phyloP scores from a whole-genome alignment of 2,888 invertebrate species.

The Philereme transversata region DNA sequence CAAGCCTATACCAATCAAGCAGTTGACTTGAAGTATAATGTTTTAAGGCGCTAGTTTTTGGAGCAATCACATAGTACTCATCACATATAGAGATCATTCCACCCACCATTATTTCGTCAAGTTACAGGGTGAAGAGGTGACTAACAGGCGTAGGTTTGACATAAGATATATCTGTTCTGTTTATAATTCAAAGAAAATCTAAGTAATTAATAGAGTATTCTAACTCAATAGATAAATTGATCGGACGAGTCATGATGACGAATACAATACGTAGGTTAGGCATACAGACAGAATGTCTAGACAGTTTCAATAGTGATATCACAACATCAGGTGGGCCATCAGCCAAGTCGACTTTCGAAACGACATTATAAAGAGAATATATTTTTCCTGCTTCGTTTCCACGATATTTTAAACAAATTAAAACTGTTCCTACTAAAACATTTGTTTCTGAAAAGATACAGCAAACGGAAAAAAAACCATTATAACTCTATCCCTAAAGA shows the following conservation, averaged over 20 bases:
- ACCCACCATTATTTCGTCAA: constrained; percentile 4
- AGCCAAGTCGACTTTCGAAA: constrained; percentile 25
- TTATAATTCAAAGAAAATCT: neutral
- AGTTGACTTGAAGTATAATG: neutral
- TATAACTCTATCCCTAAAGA: no score
- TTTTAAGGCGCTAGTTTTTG: no score
- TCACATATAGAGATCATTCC: neutral
- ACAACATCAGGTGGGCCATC: constrained; percentile 28
- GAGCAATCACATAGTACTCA: neutral
- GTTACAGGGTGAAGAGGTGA: neutral
- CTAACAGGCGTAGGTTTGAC: constrained; percentile 8
- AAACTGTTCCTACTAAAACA: constrained; percentile 15
- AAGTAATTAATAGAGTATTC: neutral
- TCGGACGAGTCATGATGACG: constrained; percentile 11
- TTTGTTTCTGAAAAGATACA: neutral
- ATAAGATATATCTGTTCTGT: neutral
- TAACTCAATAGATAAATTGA: neutral
- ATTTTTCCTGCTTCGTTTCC: constrained; percentile 18
- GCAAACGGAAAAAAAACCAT: no score
- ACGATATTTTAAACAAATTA: constrained; percentile 5
- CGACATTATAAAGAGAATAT: constrained; percentile 18
- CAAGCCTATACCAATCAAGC: no score
- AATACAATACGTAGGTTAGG: constrained; percentile 8
- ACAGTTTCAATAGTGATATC: constrained; percentile 23
- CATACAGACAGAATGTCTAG: constrained; percentile 28